Evolutionary conservation across 2,797 vertebrate species (phyloP), one percentile per base, ranked within the genome.

Genomic region (Lepus townsendii): DNA sequence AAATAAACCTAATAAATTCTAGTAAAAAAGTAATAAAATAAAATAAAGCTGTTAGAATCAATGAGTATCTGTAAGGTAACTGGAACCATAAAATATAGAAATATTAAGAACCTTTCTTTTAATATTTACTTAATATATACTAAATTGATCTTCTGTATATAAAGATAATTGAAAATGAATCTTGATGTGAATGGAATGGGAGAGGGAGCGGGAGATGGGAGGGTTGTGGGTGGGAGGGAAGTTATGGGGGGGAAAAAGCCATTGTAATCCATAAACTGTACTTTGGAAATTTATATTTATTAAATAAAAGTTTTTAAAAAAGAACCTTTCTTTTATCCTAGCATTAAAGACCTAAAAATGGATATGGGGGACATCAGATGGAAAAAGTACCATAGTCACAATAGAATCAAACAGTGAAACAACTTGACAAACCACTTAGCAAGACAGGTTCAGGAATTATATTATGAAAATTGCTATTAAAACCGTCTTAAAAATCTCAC

Each of bases 371-470:
- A n/a, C 50, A 14, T 62, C 30, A 32, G 22, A 82, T 62, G 26
- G 24, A 30, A 75, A 68, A 35, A 17, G 47, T 38, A 24, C 26
- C 26, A 62, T 9, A 60, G 17, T 30, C 65, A 63, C 3, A 26
- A 83, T 1, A 82, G 19, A 47, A 47, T 6, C n/a, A 42, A 65
- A 72, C 5, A 60, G 26, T 32, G 35, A 66, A 88, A 69, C 65
- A 88, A 93, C 13, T 20, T 69, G 54, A 50, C 22, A 68, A 86
- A 42, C 7, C 32, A 75, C 30, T 63, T 50, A 42, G 76, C 71
- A 72, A 83, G 73, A 91, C 77, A 88, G 76, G 27, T 1, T 60
- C 52, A 94, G 9, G 9, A 95, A 75, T 63, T 76, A 60, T 8
- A 63, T 24, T 26, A 63, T 63, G 22, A 79, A 92, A 93, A 63